Base-by-base conservation (phyloP, 1,140 invertebrate genomes). In the Mamestra configurata region DNA sequence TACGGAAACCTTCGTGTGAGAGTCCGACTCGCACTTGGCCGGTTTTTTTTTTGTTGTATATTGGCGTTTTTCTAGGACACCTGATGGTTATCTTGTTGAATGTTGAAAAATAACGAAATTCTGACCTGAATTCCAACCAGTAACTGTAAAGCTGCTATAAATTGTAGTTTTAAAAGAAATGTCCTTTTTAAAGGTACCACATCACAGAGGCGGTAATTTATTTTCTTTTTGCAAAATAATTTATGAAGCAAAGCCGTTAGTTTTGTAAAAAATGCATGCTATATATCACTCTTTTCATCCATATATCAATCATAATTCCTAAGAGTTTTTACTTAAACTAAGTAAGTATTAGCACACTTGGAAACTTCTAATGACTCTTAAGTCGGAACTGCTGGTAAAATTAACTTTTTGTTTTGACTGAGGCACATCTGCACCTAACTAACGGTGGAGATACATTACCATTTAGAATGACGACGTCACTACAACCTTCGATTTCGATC, bases 261-360 rank as follows among this genome's bases (percentile, higher is more conserved):
- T 35, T 10, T 13, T 11, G 8, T 40, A 66, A 66, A 66, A 66
- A 66, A 43, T 66, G 35, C 18, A 20, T 18, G 6, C 10, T 8
- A 66, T 66, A 4, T 10, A 66, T 66, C 61, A 64, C n/a, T 64
- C 18, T 13, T 61, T 66, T 40, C 18, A 40, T 15, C 4, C 35
- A 40, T 20, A 11, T 4, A 66, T 66, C 61, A 66, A 66, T 66
- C 61, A 66, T 40, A 66, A 24, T 40, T 66, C 18, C 15, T 11
- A 66, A 40, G 31, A 57, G 53, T 66, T 66, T 66, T 40, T 66
- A 66, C 61, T 66, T 4, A 7, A 40, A 35, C 35, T 4, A 40
- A 11, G 0, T 40, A 8, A 40, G 7, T 40, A 8, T 40, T 40
- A 7, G 2, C 7, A 40, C 10, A 8, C 2, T 61, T 61, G 11